phyloP scores from a whole-genome alignment of 1,140 invertebrate species.

The Daktulosphaira vitifoliae region DNA sequence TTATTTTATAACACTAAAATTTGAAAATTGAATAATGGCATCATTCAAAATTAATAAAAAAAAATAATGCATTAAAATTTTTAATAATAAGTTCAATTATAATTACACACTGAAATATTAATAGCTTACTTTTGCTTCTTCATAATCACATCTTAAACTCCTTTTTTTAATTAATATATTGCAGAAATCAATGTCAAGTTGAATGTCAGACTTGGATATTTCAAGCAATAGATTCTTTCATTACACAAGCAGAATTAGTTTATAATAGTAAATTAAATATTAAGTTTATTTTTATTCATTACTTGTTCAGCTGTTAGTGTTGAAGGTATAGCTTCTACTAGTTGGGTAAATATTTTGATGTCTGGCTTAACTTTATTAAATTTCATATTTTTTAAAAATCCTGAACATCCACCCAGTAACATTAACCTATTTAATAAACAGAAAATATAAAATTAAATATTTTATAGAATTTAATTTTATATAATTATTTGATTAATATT shows the following conservation, averaged over 20 bases:
- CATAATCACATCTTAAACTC: conserved; percentile 55
- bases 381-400: conserved; percentile 66
- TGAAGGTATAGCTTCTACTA: conserved; percentile 62
- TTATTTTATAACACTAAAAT: no score
- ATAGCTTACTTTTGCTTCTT: conserved; percentile 54
- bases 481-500: not conserved
- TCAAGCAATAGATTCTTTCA: conserved; percentile 51
- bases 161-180: conserved; percentile 78
- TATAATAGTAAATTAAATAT: no score
- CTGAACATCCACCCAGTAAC: conserved; percentile 67
- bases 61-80: no score
- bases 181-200: conserved; percentile 69
- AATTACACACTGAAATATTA: not conserved
- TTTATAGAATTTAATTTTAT: no score
- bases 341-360: conserved; percentile 66
- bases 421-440: conserved; percentile 49
- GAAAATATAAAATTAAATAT: conserved; percentile 5
- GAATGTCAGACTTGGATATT: conserved; percentile 52
- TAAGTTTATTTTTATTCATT: no score
- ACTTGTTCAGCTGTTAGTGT: conserved; percentile 55
- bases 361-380: conserved; percentile 57
- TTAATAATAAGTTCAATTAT: not conserved
- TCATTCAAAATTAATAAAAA: no score
- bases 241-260: conserved; percentile 35
- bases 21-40: no score